Evolutionary conservation across 2,797 vertebrate species (phyloP), one percentile per base, ranked within the genome.

Genomic region (Coranthus polyacanthus): DNA sequence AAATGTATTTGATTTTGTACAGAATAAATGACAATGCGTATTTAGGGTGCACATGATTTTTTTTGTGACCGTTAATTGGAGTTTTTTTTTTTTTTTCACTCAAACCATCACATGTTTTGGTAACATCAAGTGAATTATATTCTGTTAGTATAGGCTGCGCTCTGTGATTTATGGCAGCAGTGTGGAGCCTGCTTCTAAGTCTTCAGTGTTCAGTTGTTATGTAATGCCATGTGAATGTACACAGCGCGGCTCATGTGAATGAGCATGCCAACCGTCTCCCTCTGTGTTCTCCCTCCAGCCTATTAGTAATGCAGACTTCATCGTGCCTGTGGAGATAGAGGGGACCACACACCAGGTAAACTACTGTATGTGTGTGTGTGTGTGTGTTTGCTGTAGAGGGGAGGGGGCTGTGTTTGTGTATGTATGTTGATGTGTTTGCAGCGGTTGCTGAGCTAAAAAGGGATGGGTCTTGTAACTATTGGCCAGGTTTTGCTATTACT

Each of bases 241-340:
- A 82, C 69, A 37, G 70, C 24, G 24, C 20, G 17, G 54, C 70
- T 72, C 81, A 78, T 82, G 75, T 69, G 71, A 79, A 68, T 4
- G 60, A 68, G 68, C 70, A 64, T 71, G 58, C 79, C 82, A 72
- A 84, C 68, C 62, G 13, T 82, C 68, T 81, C 53, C 37, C 51
- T 60, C 75, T 91, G 62, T 83, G 53, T 72, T 79, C 70, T 51
- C 78, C 78, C 84, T 81, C 51, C 87, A 97, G 96, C 95, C 96
- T 3, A 95, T 96, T 90, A 95, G 81, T 84, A 96, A 96, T 51
- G 95, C 95, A 42, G 96, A 96, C 92, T 96, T 97, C 91, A 94
- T 96, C 75, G 95, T 96, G 82, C 95, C 95, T 75, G 95, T 97
- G 73, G 96, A 97, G 91, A 97, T 96, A 68, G 96, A 96, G 86